phyloP scores from a whole-genome alignment of 2,797 vertebrate species.

The Emys orbicularis region DNA sequence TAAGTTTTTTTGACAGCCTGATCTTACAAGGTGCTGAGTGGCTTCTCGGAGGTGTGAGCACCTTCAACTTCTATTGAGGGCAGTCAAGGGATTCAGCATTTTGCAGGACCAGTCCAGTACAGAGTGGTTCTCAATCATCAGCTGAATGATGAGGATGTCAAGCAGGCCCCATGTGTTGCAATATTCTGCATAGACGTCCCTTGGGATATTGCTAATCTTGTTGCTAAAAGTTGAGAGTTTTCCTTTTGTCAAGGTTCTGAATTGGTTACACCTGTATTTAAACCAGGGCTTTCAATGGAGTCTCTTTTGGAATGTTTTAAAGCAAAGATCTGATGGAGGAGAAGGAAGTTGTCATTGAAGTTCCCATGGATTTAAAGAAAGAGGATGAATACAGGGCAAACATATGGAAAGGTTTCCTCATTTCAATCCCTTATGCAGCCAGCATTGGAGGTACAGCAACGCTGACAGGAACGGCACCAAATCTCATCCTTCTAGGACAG shows the following conservation, averaged over 20 bases:
- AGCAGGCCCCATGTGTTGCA: neutral
- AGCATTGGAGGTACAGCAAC: constrained; percentile 97
- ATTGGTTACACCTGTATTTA: constrained; percentile 56
- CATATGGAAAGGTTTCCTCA: constrained; percentile 98
- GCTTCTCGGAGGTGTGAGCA: neutral
- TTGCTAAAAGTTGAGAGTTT: constrained; percentile 36
- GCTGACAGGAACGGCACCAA: constrained; percentile 94
- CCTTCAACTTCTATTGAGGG: fast-evolving
- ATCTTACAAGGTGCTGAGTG: neutral
- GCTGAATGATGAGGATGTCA: neutral
- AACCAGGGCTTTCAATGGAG: constrained; percentile 66
- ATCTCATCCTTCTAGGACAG: constrained; percentile 96
- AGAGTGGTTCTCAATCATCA: fast-evolving
- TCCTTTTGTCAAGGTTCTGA: constrained; percentile 68
- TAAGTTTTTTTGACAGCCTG: neutral
- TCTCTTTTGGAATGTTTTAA: constrained; percentile 74
- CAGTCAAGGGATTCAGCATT: constrained; percentile 16
- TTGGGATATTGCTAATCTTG: constrained; percentile 22
- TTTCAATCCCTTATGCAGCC: constrained; percentile 96
- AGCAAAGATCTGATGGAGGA: constrained; percentile 84
- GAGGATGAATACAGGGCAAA: constrained; percentile 89
- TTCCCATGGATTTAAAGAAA: constrained; percentile 79
- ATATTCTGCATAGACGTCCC: constrained; percentile 10
- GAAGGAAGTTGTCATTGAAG: constrained; percentile 73
- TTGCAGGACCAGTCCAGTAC: neutral